phyloP scores from a whole-genome alignment of 2,888 invertebrate genomes.

The Ophion ellenae region DNA sequence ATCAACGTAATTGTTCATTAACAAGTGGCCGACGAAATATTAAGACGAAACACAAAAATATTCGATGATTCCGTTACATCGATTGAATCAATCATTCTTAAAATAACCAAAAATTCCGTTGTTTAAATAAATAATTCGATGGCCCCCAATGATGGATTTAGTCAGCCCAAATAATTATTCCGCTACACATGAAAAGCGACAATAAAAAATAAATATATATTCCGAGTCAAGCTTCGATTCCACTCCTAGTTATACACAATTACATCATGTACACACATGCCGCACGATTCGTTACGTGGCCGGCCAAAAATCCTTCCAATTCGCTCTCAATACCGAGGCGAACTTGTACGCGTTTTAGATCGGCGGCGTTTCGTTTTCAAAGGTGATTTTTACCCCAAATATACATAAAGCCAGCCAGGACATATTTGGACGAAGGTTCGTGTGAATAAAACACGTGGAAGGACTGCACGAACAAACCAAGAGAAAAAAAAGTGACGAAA shows the following conservation, averaged over 20 bases:
- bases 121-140: too few relatives aligned
- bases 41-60: too few relatives aligned
- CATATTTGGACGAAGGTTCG: constrained; percentile 41
- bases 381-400: constrained; percentile 2
- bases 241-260: constrained; percentile 51
- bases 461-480: constrained; percentile 12
- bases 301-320: constrained; percentile 27
- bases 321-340: not conserved
- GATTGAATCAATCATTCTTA: too few relatives aligned
- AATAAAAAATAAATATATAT: constrained; percentile 35
- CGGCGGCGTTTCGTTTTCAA: constrained; percentile 15
- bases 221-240: constrained; percentile 18
- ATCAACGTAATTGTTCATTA: too few relatives aligned
- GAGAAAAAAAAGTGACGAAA: constrained; percentile 6
- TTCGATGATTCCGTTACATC: too few relatives aligned
- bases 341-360: constrained; percentile 11
- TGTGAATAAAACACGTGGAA: constrained; percentile 18
- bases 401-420: constrained; percentile 51
- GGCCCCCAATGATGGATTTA: too few relatives aligned
- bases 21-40: too few relatives aligned
- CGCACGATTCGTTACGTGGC: not conserved
- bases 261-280: constrained; percentile 45
- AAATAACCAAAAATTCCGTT: too few relatives aligned
- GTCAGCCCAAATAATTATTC: too few relatives aligned
- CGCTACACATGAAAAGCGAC: not conserved